Base-by-base conservation (phyloP, 2,797 vertebrate species). In the Euthynnus affinis region DNA sequence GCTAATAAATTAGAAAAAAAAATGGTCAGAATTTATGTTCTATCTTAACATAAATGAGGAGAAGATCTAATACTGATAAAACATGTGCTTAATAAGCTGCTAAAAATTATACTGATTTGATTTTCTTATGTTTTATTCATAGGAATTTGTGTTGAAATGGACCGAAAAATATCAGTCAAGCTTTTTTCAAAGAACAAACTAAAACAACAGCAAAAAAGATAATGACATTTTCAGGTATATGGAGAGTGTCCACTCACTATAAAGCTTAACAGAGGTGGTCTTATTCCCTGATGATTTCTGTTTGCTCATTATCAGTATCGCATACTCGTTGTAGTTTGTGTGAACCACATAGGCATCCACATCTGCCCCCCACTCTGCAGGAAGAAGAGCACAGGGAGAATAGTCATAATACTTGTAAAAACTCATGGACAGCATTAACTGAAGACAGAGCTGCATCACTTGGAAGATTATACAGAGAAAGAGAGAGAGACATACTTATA, bases 321-420 rank as follows among this genome's bases (percentile, higher is more conserved):
- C 96, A 0, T 97, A 99, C 82, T 98, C 97, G 0, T 96, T 81
- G 1, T 99, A 99, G 94, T 98, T 96, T 18, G 97, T 98, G 86
- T 94, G 95, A 51, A 96, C 95, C 76, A 99, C 96, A 0, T 97
- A 98, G 57, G 93, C 90, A 2, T 93, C 94, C 60, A 97, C 89
- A 27, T 95, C 94, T 5, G 88, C 7, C 0, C 90, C 80, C 95
- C 95, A 97, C 70, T 76, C 98, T 99, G 91, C 52, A 53, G 53
- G 2, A 12, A 71, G 13, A 56, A 48, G 17, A 17, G 6, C 6
- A 44, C 10, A 44, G 15, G 14, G 4, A 44, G 15, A 44, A 44
- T 27, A 40, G 12, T 12, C 10, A 37, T 37, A 37, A 37, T 37
- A 37, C 37, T 37, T 10, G 29, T 32, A 32, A 63, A 22, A 18